Evolutionary conservation across 2,888 invertebrate genomes (phyloP).

Genomic region (Cryptosula pallasiana): DNA sequence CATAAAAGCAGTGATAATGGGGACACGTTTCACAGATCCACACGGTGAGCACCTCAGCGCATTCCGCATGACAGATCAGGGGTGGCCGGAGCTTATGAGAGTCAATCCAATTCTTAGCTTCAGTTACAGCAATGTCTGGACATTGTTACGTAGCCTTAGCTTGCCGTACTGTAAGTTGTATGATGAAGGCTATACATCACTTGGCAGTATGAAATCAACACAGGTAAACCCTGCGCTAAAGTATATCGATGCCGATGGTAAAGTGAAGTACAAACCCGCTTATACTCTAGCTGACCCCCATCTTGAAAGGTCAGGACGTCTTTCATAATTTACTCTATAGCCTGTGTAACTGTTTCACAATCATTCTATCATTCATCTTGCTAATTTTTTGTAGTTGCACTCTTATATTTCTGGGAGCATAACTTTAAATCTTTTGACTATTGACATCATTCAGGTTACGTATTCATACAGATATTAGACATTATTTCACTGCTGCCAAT

Average conservation of each 20-base stretch:
- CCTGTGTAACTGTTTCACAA: too few relatives aligned
- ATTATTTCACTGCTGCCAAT: too few relatives aligned
- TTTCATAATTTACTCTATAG: too few relatives aligned
- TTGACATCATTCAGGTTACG: too few relatives aligned
- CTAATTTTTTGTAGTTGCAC: too few relatives aligned
- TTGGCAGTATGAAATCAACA: conserved; percentile 77
- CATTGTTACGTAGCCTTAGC: conserved; percentile 69
- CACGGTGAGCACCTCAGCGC: conserved; percentile 58
- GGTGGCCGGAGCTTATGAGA: conserved; percentile 85
- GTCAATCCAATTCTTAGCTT: conserved; percentile 87
- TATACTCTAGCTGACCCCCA: conserved; percentile 63
- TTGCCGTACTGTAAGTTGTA: conserved; percentile 89
- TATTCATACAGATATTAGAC: too few relatives aligned
- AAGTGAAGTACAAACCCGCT: conserved; percentile 65
- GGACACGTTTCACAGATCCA: conserved; percentile 82
- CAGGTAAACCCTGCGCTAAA: conserved; percentile 70
- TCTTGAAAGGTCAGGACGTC: neutral
- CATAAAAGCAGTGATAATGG: conserved; percentile 84
- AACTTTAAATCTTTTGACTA: too few relatives aligned
- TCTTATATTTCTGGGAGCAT: too few relatives aligned
- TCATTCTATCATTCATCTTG: too few relatives aligned
- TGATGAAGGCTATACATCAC: conserved; percentile 82
- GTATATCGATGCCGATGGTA: conserved; percentile 56
- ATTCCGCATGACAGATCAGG: conserved; percentile 66
- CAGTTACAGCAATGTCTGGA: conserved; percentile 87